Conservation (phyloP, 23 tunicate genomes). For the Styela clava region DNA sequence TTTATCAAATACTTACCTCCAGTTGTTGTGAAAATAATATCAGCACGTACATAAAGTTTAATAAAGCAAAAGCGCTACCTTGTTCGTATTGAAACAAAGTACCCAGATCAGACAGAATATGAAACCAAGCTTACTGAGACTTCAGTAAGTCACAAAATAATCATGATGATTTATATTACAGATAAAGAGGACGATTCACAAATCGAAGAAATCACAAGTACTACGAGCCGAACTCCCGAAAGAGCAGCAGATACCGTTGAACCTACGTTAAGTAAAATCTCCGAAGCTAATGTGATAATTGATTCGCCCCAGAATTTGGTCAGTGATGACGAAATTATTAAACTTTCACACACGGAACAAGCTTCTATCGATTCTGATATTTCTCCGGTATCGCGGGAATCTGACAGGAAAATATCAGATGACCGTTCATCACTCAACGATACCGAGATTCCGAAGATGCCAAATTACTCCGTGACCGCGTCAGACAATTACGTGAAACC, state of each 20-base stretch:
- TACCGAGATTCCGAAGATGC: background rate
- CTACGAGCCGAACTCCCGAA: background rate
- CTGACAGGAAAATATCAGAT: background rate
- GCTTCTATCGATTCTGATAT: background rate
- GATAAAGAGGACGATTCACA: background rate
- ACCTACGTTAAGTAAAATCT: background rate
- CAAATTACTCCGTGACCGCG: background rate
- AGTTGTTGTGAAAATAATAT: too few species aligned
- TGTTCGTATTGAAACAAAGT: too few species aligned
- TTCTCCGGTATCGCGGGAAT: background rate
- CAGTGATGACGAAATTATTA: background rate
- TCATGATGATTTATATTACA: too few species aligned
- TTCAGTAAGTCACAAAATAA: too few species aligned
- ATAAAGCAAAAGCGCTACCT: too few species aligned
- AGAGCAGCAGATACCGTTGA: background rate
- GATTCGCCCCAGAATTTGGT: background rate
- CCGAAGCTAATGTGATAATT: background rate
- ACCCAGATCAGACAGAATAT: too few species aligned
- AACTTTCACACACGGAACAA: background rate
- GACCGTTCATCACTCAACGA: background rate
- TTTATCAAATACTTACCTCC: too few species aligned
- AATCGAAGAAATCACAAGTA: conserved; percentile 10
- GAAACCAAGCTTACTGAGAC: too few species aligned
- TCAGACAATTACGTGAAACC: background rate
- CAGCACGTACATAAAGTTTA: too few species aligned